A percentile compares a stretch with the other conserved stretches of the same genome.
Evolutionary conservation across 2,888 invertebrate genomes (phyloP).

Genomic region (Villa cingulata): DNA sequence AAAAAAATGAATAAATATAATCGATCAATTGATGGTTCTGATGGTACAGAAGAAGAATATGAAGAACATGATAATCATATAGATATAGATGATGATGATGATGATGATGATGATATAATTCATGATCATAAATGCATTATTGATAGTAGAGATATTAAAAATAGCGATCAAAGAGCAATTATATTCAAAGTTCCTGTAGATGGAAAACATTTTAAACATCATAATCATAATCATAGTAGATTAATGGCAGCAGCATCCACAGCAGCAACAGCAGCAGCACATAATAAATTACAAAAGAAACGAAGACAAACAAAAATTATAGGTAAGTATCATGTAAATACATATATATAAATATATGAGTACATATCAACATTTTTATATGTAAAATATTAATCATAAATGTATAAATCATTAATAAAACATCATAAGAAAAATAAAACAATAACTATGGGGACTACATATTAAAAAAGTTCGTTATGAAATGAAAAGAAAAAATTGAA

Average conservation of each 20-base stretch:
- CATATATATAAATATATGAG: too few relatives aligned
- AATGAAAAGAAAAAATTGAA: too few relatives aligned
- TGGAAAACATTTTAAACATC: conserved; percentile 5
- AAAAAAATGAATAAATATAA: conserved; percentile 3
- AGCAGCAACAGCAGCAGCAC: not conserved
- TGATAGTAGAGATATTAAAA: conserved; percentile 21
- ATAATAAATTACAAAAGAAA: not conserved
- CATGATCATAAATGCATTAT: too few relatives aligned
- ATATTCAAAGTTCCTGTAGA: conserved; percentile 22
- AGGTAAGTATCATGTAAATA: conserved; percentile 26
- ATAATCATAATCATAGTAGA: not conserved
- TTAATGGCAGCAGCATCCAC: conserved; percentile 3
- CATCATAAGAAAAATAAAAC: too few relatives aligned
- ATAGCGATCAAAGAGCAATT: not conserved
- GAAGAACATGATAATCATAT: conserved; percentile 26
- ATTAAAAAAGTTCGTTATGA: too few relatives aligned
- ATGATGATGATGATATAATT: too few relatives aligned
- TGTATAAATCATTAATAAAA: too few relatives aligned
- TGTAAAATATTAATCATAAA: too few relatives aligned
- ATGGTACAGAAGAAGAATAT: not conserved
- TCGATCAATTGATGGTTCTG: not conserved
- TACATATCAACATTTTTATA: too few relatives aligned
- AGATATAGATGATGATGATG: conserved; percentile 25
- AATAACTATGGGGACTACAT: too few relatives aligned
- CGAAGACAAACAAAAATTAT: conserved; percentile 34